These are phyloP conservation scores for Pterocles burchelli DNA, from an alignment of 2,113 vertebrate genomes.

Conservation along the genomic window DNA sequence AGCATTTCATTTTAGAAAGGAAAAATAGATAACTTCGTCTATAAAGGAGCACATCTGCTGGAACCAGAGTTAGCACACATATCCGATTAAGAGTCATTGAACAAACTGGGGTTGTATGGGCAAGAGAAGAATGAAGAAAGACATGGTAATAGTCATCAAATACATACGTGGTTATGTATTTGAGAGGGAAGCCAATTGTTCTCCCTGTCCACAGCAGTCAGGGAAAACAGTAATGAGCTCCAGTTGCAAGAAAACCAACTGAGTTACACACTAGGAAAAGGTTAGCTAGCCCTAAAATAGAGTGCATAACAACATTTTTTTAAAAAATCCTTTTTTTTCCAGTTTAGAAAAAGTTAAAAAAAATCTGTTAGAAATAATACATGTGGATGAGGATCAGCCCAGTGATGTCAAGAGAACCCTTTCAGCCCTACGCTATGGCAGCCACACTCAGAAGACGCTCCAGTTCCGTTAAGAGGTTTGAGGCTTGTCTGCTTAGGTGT, in stretches of 20 bases:
- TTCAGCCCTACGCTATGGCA: neutral
- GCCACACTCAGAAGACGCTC: neutral
- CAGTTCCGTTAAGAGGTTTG: neutral
- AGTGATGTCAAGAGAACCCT: neutral
- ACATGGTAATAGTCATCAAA: neutral
- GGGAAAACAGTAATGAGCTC: neutral
- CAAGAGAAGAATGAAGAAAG: neutral
- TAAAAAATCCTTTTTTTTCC: neutral
- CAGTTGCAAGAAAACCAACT: neutral
- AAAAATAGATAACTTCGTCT: neutral
- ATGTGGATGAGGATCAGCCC: neutral
- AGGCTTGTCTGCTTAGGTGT: neutral
- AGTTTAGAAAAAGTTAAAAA: neutral
- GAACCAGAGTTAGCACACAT: neutral
- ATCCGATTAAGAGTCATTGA: neutral
- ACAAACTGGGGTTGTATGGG: neutral
- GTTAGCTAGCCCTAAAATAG: neutral
- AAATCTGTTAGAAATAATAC: neutral
- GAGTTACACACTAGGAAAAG: neutral
- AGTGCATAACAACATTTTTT: neutral
- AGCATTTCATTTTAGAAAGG: neutral
- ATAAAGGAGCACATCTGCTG: neutral
- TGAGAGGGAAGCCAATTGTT: neutral
- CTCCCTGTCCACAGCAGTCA: neutral
- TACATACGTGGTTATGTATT: neutral